Evolutionary conservation across 1,140 invertebrate species (phyloP).

Genomic region (Chelonus insularis): DNA sequence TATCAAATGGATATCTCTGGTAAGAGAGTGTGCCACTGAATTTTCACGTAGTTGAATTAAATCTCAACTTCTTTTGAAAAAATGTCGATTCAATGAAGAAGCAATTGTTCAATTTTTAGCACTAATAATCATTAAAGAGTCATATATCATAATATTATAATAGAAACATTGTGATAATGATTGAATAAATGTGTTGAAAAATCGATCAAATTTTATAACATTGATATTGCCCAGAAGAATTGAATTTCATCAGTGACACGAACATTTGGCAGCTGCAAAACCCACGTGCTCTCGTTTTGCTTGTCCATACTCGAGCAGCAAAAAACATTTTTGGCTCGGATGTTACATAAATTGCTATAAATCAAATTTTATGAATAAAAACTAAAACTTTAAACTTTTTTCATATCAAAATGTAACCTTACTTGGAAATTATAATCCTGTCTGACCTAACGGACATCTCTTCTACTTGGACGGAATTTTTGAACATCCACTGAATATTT

Average conservation of each 20-base stretch:
- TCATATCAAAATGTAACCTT: too few species aligned
- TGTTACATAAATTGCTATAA: neutral
- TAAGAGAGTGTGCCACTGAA: neutral
- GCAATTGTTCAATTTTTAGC: neutral
- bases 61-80: neutral
- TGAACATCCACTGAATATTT: too few species aligned
- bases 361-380: neutral
- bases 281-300: neutral
- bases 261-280: conserved; percentile 32
- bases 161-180: too few species aligned
- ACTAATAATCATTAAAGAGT: neutral
- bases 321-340: conserved; percentile 4
- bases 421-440: too few species aligned
- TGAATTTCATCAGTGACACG: conserved; percentile 24
- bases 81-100: neutral
- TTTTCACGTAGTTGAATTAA: neutral
- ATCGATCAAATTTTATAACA: conserved; percentile 16
- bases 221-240: neutral
- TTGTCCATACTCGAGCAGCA: neutral
- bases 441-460: too few species aligned
- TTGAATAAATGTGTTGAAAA: too few species aligned
- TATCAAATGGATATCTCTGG: neutral
- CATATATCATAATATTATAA: too few species aligned
- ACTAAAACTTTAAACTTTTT: too few species aligned
- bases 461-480: too few species aligned